Evolutionary conservation across 92 coral and sea anemone species (phyloP).

Genomic region (Plumapathes pennacea): DNA sequence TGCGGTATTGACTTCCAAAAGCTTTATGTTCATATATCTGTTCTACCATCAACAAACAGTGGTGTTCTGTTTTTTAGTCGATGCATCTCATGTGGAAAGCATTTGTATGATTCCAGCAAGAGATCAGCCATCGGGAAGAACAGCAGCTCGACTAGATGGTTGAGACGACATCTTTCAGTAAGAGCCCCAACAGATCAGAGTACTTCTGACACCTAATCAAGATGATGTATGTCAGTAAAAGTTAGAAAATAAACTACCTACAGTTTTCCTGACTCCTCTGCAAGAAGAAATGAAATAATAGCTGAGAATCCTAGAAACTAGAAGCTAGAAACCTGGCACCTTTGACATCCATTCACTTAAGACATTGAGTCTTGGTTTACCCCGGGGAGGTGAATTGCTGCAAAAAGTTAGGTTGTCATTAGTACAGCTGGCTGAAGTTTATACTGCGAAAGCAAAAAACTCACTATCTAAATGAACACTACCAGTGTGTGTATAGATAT

Average conservation of each 20-base stretch:
- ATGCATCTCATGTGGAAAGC: background rate
- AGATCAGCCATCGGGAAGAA: constrained; percentile 15
- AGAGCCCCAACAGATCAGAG: no score
- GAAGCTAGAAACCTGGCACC: no score
- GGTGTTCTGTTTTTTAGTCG: background rate
- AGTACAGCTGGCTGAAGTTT: background rate
- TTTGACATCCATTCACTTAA: no score
- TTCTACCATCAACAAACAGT: background rate
- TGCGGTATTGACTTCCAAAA: background rate
- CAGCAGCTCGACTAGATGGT: constrained; percentile 84
- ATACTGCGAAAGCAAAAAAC: background rate
- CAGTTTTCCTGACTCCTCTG: no score
- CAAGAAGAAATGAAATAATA: no score
- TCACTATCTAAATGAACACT: background rate
- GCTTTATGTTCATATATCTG: background rate
- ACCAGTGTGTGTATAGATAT: background rate
- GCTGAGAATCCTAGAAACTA: no score
- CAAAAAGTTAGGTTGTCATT: no score
- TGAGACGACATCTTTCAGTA: constrained; percentile 79
- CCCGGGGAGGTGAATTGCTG: no score
- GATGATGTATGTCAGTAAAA: no score
- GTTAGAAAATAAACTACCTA: no score
- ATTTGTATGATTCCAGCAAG: background rate
- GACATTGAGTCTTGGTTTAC: no score
- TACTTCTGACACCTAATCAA: no score